These are phyloP conservation scores for Eupithecia insigniata DNA, from an alignment of 2,888 invertebrate species.

Conservation along the genomic window DNA sequence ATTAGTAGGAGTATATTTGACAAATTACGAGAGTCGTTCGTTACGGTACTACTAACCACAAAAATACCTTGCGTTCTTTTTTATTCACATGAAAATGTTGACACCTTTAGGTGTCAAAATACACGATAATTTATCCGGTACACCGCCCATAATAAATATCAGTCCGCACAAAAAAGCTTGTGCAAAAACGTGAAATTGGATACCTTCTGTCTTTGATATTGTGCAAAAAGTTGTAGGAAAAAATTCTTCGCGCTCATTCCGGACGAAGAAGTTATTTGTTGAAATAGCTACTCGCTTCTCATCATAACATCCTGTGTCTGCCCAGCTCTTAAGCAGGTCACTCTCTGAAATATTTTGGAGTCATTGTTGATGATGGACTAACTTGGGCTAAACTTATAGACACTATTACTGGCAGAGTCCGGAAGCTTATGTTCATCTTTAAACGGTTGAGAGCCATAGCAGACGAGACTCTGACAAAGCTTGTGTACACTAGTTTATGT, in stretches of 20 bases:
- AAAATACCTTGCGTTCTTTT: background rate
- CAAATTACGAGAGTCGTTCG: too few relatives aligned
- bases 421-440: too few relatives aligned
- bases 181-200: constrained; percentile 1
- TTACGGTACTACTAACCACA: background rate
- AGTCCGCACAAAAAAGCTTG: background rate
- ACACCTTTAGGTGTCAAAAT: background rate
- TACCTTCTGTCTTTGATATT: constrained; percentile 1
- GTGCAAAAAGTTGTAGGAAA: background rate
- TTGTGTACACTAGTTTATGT: too few relatives aligned
- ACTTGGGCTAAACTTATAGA: too few relatives aligned
- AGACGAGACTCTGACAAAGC: too few relatives aligned
- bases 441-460: too few relatives aligned
- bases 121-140: background rate
- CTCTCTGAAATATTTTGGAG: too few relatives aligned
- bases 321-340: too few relatives aligned
- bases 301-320: too few relatives aligned
- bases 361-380: too few relatives aligned
- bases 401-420: too few relatives aligned
- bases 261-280: background rate
- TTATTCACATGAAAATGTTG: background rate
- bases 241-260: background rate
- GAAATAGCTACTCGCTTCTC: background rate
- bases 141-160: background rate
- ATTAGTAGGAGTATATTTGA: too few relatives aligned